Evolutionary conservation across 2,888 invertebrate species (phyloP).

Genomic region (Drosophila greeni): DNA sequence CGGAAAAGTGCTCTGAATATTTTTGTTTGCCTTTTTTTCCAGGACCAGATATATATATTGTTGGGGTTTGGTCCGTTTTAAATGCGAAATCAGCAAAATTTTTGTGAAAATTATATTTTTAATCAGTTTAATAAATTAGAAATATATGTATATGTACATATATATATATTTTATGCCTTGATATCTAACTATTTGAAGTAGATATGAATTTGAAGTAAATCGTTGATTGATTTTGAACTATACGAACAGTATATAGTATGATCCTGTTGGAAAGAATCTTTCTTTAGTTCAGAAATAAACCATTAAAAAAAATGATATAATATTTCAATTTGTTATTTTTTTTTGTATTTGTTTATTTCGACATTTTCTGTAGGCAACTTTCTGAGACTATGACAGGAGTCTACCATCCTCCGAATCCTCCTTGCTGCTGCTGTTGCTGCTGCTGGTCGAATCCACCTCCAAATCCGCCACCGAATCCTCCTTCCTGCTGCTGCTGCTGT

Average conservation of each 20-base stretch:
- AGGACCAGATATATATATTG: background rate
- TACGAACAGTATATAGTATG: too few species aligned
- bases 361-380: background rate
- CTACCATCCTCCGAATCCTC: conserved; percentile 16
- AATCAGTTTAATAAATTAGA: background rate
- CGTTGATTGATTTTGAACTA: too few species aligned
- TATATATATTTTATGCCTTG: background rate
- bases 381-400: background rate
- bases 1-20: background rate
- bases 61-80: background rate
- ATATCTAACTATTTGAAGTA: too few species aligned
- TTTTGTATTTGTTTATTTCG: background rate
- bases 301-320: background rate
- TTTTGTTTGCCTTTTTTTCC: background rate
- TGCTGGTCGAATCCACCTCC: conserved; percentile 16
- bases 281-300: too few species aligned
- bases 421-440: conserved; percentile 22
- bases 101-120: background rate
- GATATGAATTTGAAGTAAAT: too few species aligned
- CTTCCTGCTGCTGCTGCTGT: conserved; percentile 16
- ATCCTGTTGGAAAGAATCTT: too few species aligned
- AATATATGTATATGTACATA: background rate
- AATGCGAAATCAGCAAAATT: background rate
- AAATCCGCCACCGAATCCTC: conserved; percentile 3
- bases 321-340: background rate